Base-by-base conservation (phyloP, 2,888 invertebrate species). In the Orthonevra nobilis region DNA sequence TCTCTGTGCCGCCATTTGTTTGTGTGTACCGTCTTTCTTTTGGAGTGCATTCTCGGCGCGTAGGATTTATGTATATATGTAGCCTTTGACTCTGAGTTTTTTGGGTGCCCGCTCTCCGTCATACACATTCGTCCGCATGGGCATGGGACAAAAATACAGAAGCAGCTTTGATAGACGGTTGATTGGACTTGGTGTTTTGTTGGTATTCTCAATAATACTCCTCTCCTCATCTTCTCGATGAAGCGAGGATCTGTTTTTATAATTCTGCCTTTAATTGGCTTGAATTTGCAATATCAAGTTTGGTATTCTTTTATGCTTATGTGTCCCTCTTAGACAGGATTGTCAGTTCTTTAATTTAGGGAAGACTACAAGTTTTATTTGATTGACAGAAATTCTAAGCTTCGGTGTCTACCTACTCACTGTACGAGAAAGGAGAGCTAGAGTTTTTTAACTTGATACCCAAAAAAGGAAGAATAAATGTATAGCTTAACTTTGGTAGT, bases 11-110 rank as follows among this genome's bases (percentile, higher is more conserved):
- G 19, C 40, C 34, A 42, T 63, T 61, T 69, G 54, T 73, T 66
- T 66, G 61, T 75, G 40, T 75, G 46, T 63, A 60, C 64, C 70
- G 64, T 79, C 66, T 40, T 73, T 36, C 40, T 48, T 66, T 61
- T 66, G 26, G 30, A 60, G 58, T 75, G 20, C 34, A 42, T 63
- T 63, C 28, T 46, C 7, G 5, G 3, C 5, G 50, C 7, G 19
- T 10, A 10, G 14, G 14, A 12, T 20, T 44, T 42, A 58, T 30
- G 42, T 40, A 28, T 40, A 40, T 42, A 50, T 19, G 44, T 44
- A 36, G 10, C 14, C 14, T 36, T 12, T 9, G 36, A 12, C 12
- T 36, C 14, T 3, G 36, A 12, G n/a, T n/a, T 12, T n/a, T 12
- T 12, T 12, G 5, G 36, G 30, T 28, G 30, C 14, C 2, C n/a